phyloP scores from a whole-genome alignment of 64 coral and sea anemone species.

The Trachythela sp. region DNA sequence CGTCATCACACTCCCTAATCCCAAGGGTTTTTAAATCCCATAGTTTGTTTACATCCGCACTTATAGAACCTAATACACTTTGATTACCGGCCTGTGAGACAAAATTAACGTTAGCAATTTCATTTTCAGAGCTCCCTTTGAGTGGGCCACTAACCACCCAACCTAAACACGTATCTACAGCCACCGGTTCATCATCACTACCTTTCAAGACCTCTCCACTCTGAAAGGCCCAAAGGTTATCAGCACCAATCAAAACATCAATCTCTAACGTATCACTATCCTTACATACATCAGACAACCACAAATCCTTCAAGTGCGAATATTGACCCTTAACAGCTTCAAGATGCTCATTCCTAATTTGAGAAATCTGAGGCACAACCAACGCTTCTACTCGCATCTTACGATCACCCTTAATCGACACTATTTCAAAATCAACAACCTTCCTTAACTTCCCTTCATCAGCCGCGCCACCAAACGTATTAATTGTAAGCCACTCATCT shows the following conservation, averaged over 20 bases:
- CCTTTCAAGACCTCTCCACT: background rate
- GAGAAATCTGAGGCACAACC: background rate
- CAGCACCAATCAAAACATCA: background rate
- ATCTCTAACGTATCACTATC: background rate
- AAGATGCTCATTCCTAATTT: too few relatives aligned
- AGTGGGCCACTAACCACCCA: constrained; percentile 17
- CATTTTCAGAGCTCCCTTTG: background rate
- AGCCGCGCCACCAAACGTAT: background rate
- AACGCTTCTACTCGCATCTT: background rate
- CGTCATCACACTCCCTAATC: background rate
- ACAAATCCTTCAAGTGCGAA: constrained; percentile 10
- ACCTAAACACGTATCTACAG: background rate
- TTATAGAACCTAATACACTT: background rate
- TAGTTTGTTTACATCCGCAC: background rate
- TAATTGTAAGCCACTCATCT: too few relatives aligned
- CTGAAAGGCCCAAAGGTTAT: constrained; percentile 1
- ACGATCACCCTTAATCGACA: background rate
- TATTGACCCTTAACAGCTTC: background rate
- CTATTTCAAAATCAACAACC: background rate
- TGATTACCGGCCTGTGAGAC: background rate
- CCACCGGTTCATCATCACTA: too few relatives aligned
- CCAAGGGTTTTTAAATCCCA: too few relatives aligned
- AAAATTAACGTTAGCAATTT: background rate
- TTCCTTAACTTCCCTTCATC: background rate
- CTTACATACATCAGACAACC: background rate